A percentile compares a stretch with the other conserved stretches of the same genome.
phyloP scores from a whole-genome alignment of 2,888 invertebrate species.

The Cheilosia pagana region DNA sequence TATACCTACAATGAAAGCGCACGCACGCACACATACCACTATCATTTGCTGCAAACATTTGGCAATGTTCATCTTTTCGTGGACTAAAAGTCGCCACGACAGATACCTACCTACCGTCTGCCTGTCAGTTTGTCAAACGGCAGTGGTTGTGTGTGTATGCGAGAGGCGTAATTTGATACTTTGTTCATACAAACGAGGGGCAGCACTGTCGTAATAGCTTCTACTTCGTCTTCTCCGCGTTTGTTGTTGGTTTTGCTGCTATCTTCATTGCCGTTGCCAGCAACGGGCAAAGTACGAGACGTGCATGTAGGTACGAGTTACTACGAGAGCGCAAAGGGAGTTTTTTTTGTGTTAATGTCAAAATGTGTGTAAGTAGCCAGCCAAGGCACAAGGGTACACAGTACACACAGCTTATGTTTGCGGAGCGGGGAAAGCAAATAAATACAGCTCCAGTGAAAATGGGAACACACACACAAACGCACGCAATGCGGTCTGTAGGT shows the following conservation, averaged over 20 bases:
- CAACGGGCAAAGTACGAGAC: constrained; percentile 15
- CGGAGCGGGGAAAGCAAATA: constrained; percentile 18
- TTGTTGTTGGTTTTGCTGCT: constrained; percentile 58
- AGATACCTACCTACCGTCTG: constrained; percentile 70
- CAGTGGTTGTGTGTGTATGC: constrained; percentile 60
- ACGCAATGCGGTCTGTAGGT: constrained; percentile 13
- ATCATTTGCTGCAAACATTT: constrained; percentile 53
- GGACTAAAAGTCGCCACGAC: constrained; percentile 71
- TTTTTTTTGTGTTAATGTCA: constrained; percentile 20
- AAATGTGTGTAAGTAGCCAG: constrained; percentile 49
- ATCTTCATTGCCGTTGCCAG: constrained; percentile 46
- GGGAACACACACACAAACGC: constrained; percentile 29
- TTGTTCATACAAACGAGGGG: constrained; percentile 70
- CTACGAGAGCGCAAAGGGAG: constrained; percentile 22
- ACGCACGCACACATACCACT: constrained; percentile 15
- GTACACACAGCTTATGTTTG: constrained; percentile 73
- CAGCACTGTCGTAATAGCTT: constrained; percentile 75
- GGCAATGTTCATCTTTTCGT: constrained; percentile 50
- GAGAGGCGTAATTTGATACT: constrained; percentile 66
- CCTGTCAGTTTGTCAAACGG: constrained; percentile 66
- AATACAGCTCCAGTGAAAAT: constrained; percentile 38
- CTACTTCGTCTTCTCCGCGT: constrained; percentile 67
- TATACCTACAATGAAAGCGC: neutral
- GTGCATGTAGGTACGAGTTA: constrained; percentile 18
- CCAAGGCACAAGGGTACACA: too few relatives aligned